Percentiles rank a stretch among this genome's conserved stretches.
These are phyloP conservation scores for Chaetura pelagica DNA, from an alignment of 2,113 vertebrate genomes.

Conservation along the genomic window DNA sequence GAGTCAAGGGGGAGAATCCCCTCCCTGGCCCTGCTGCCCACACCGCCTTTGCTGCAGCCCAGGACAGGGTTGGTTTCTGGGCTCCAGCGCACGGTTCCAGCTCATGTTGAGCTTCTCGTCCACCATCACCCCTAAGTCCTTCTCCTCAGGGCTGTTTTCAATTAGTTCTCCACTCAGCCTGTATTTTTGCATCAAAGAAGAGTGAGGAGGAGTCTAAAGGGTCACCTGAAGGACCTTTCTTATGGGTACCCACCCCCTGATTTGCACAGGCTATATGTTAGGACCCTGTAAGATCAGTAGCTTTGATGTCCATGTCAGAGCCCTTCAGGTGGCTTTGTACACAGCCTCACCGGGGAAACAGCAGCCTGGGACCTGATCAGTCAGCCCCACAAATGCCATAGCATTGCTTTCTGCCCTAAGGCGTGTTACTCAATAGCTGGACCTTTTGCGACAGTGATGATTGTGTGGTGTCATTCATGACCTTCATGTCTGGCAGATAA, in stretches of 20 bases:
- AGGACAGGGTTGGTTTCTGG: no score
- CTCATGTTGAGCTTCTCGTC: no score
- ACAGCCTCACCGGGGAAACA: no score
- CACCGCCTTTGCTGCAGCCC: no score
- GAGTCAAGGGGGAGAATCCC: no score
- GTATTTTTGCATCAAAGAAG: no score
- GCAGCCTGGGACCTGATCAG: background rate
- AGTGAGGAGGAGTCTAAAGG: background rate
- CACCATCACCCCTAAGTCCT: no score
- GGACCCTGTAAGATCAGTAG: background rate
- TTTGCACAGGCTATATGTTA: accelerated
- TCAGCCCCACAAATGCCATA: no score
- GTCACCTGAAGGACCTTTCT: background rate
- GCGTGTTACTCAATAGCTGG: accelerated
- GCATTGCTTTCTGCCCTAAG: accelerated
- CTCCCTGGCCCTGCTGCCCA: no score
- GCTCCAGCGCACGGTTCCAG: no score
- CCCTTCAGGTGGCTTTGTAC: background rate
- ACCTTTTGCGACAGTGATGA: accelerated
- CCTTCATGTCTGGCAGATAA: background rate
- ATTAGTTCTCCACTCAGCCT: no score
- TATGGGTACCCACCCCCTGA: background rate
- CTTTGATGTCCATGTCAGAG: background rate
- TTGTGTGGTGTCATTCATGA: accelerated
- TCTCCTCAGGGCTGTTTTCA: no score